Base-by-base conservation (phyloP, 2,888 invertebrate species). In the Ditula angustiorana region DNA sequence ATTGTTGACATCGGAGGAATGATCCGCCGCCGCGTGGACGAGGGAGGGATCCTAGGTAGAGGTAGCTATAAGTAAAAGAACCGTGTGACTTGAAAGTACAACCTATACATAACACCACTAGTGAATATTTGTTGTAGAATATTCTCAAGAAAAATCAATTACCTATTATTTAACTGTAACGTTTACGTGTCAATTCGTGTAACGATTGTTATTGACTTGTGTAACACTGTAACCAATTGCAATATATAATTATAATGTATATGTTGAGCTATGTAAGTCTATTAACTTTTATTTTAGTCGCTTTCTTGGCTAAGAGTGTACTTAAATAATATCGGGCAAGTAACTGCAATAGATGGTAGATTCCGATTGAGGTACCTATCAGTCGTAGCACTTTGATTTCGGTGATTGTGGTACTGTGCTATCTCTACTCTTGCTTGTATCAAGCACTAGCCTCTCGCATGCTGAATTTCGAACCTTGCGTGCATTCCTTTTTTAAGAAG, bases 101-200 rank as follows among this genome's bases (percentile, higher is more conserved):
- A 87, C 72, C 75, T 74, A 75, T 77, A 77, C 72, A 76, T 77
- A 76, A 81, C 78, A 84, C 77, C 79, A 83, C 72, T 82, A 86
- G 76, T 71, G 86, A 86, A 88, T 89, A 89, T 89, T 86, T 87
- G 87, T 91, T 88, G 82, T 89, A 88, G 82, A 88, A 87, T 90
- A 86, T 88, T 87, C 86, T 79, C 74, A 75, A 73, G 72, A 75
- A 72, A 76, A 74, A 74, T 77, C 74, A 78, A 79, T 80, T 78
- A 76, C 30, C 26, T 77, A 78, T 76, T 78, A 70, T 73, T 74
- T 73, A 75, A 73, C 74, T 77, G 41, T 77, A 73, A 76, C 72
- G 67, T 73, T 73, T 71, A 57, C 69, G 72, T 79, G 87, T 89
- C 87, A 88, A 90, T 89, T 83, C 77, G 74, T 79, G 70, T 79